Conservation (phyloP, 1,140 invertebrate species). For the Tetramorium parvispinum region DNA sequence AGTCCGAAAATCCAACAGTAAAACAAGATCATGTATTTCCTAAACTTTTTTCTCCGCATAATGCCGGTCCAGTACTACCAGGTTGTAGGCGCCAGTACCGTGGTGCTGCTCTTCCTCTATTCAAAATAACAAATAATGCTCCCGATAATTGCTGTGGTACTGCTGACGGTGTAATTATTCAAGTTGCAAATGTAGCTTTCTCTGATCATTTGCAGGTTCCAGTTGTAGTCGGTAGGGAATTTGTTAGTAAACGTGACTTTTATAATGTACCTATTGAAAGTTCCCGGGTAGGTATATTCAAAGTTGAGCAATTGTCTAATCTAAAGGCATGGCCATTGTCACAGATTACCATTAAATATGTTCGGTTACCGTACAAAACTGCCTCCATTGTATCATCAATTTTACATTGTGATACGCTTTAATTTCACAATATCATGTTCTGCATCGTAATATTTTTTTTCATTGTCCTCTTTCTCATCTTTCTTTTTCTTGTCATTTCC, state of each 20-base stretch:
- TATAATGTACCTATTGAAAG: slow-evolving; percentile 7
- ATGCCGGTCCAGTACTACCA: background rate
- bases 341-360: background rate
- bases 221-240: background rate
- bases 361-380: slow-evolving; percentile 6
- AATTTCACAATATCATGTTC: background rate
- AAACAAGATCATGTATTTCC: background rate
- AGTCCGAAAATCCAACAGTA: background rate
- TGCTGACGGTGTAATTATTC: background rate
- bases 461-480: background rate
- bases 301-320: slow-evolving; percentile 15
- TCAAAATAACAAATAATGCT: background rate
- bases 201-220: slow-evolving; percentile 12
- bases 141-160: slow-evolving; percentile 1
- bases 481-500: background rate
- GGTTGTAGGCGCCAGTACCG: background rate
- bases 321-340: background rate
- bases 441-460: background rate
- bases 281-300: slow-evolving; percentile 4
- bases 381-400: background rate
- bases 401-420: slow-evolving; percentile 8
- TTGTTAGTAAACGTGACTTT: slow-evolving; percentile 2
- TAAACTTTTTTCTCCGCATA: slow-evolving; percentile 2
- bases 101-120: background rate
- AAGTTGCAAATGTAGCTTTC: slow-evolving; percentile 1